Evolutionary conservation across 2,888 invertebrate species (phyloP), one percentile per base, ranked within the genome.

Genomic region (Tipula helvola): DNA sequence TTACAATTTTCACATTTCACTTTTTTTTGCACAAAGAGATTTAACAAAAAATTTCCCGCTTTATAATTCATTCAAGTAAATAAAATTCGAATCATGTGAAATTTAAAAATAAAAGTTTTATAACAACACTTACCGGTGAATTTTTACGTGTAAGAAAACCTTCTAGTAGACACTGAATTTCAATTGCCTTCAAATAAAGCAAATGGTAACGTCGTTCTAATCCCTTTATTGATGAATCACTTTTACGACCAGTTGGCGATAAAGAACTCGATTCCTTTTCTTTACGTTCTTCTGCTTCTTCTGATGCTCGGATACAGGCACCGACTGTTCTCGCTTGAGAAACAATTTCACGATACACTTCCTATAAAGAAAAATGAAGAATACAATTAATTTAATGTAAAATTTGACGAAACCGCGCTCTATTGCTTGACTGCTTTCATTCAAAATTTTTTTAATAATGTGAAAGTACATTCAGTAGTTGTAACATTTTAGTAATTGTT

Each of bases 101-200:
- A 36, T 5, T 16, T 84, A 84, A 39, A 41, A 84, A 84, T 84
- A 84, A 71, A 71, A 71, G 71, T 71, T 28, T 28, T 28, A 28
- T 28, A 28, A 28, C 36, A 83, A 52, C 12, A 92, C 93, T 93
- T 90, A 94, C 94, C 92, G 92, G 93, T 89, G 93, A 94, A 90
- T 94, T 94, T 90, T 94, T 93, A 90, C 93, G 94, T 88, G 94
- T 93, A 88, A 95, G 93, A 88, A 96, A 94, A 88, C 95, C 95
- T 91, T 98, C 98, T 90, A 98, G 93, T 91, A 97, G 95, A 92
- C 96, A 96, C 93, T 97, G 97, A 95, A 97, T 96, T 94, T 98
- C 98, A 90, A 97, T 94, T 87, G 97, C 96, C 89, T 96, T 94
- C 89, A 98, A 93, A 93, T 96, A 97, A 89, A 98, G 93, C 89